These are phyloP conservation scores for Bemisia tabaci DNA, from an alignment of 1,140 invertebrate species.

Conservation along the genomic window DNA sequence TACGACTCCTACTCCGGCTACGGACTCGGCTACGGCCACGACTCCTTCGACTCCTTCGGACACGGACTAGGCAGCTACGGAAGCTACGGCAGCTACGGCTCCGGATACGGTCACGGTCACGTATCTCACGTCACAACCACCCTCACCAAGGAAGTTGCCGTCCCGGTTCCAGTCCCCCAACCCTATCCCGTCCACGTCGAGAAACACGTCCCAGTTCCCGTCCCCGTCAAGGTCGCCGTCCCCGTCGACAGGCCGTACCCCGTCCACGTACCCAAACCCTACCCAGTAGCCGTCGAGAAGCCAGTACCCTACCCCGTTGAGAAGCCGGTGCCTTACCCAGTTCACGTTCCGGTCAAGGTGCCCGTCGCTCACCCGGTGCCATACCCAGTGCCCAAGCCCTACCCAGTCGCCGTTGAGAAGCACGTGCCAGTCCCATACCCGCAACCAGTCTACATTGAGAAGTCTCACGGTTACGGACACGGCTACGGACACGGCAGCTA, in stretches of 20 bases:
- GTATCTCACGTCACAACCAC: conserved; percentile 18
- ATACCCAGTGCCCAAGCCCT: conserved; percentile 24
- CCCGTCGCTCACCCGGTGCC: conserved; percentile 22
- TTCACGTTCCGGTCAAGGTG: conserved; percentile 29
- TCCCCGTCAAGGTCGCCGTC: conserved; percentile 50
- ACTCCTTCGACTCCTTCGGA: conserved; percentile 1
- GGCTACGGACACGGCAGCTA: conserved; percentile 1
- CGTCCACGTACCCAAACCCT: conserved; percentile 33
- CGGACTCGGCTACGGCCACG: conserved; percentile 2
- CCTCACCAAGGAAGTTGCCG: conserved; percentile 17
- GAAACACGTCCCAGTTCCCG: conserved; percentile 48
- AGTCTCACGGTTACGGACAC: background rate
- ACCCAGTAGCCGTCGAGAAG: conserved; percentile 34
- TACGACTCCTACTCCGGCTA: conserved; percentile 23
- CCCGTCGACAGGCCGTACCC: conserved; percentile 44
- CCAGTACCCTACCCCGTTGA: conserved; percentile 19
- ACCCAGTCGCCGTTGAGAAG: conserved; percentile 28
- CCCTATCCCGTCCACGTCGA: conserved; percentile 33
- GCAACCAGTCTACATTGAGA: conserved; percentile 26
- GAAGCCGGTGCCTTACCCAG: conserved; percentile 37
- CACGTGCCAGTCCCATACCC: conserved; percentile 22
- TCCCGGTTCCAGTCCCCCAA: conserved; percentile 12
- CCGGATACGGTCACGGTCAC: conserved; percentile 14
- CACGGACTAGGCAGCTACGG: conserved; percentile 1
- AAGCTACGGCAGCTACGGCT: conserved; percentile 13